Percentiles rank a stretch among this genome's conserved stretches.
Evolutionary conservation across 2,888 invertebrate species (phyloP).

Genomic region (Scotopteryx bipunctaria): DNA sequence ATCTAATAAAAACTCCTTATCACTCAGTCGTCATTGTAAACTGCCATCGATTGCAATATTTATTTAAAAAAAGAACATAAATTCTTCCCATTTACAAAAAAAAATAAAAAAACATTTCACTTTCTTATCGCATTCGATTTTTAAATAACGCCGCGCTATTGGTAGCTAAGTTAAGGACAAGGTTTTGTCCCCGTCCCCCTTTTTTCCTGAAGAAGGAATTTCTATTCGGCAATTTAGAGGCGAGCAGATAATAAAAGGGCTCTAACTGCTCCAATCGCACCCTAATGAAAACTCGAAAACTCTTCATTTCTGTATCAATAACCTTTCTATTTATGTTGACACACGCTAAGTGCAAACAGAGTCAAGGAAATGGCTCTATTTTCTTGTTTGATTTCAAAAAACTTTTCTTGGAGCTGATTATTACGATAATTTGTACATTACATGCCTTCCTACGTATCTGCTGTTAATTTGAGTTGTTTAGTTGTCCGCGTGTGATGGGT

Average conservation of each 20-base stretch:
- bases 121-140: slow-evolving; percentile 83
- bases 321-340: slow-evolving; percentile 59
- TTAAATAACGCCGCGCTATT: slow-evolving; percentile 79
- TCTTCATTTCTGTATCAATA: slow-evolving; percentile 77
- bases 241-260: slow-evolving; percentile 84
- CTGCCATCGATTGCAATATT: slow-evolving; percentile 75
- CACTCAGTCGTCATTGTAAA: slow-evolving; percentile 68
- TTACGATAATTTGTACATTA: slow-evolving; percentile 37
- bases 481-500: slow-evolving; percentile 30
- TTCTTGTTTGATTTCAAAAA: slow-evolving; percentile 35
- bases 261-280: slow-evolving; percentile 80
- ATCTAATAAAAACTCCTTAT: slow-evolving; percentile 79
- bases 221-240: slow-evolving; percentile 82
- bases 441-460: slow-evolving; percentile 28
- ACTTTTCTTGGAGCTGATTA: slow-evolving; percentile 37
- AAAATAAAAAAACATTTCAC: slow-evolving; percentile 76
- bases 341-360: slow-evolving; percentile 49
- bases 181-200: slow-evolving; percentile 76
- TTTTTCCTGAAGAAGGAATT: slow-evolving; percentile 74
- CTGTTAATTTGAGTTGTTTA: slow-evolving; percentile 35
- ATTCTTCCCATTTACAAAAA: slow-evolving; percentile 79
- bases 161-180: slow-evolving; percentile 75
- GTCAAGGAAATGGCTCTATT: slow-evolving; percentile 47
- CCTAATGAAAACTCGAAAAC: slow-evolving; percentile 81
- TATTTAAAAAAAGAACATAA: slow-evolving; percentile 73